Conservation (phyloP, 2,888 invertebrate species). For the Aethes cnicana region DNA sequence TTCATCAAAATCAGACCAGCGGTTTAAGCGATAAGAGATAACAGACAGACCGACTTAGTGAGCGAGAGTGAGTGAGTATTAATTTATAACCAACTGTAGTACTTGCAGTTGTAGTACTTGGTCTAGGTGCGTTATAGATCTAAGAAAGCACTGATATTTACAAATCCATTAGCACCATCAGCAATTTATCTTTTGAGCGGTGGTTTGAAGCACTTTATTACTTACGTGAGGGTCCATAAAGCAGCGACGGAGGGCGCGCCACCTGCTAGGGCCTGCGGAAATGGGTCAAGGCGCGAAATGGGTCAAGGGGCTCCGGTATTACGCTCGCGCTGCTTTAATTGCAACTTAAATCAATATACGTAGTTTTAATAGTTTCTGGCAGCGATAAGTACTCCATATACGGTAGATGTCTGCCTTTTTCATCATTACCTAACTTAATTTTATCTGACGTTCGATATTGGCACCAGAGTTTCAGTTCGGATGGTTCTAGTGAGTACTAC, state of each 20-base stretch:
- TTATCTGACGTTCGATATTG: too few species aligned
- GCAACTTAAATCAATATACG: slow-evolving; percentile 42
- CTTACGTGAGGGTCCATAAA: neutral
- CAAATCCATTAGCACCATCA: neutral
- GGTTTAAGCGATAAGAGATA: too few species aligned
- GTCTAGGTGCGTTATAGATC: too few species aligned
- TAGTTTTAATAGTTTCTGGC: neutral
- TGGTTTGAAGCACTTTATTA: neutral
- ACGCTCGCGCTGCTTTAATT: slow-evolving; percentile 38
- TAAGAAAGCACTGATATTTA: neutral
- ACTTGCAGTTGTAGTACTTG: too few species aligned
- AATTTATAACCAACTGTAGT: too few species aligned
- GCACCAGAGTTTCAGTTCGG: too few species aligned
- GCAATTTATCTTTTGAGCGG: neutral
- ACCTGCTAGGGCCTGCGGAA: slow-evolving; percentile 40
- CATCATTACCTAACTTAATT: too few species aligned
- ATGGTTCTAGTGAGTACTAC: too few species aligned
- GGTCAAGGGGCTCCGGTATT: slow-evolving; percentile 52
- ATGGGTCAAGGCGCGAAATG: slow-evolving; percentile 58
- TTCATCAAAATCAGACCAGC: too few species aligned
- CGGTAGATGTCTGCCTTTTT: neutral
- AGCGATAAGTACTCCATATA: neutral
- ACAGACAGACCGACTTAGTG: too few species aligned
- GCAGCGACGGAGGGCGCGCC: slow-evolving; percentile 18
- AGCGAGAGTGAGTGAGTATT: too few species aligned